Percentiles rank a stretch among this genome's conserved stretches.
Evolutionary conservation across 2,888 invertebrate species (phyloP).

Genomic region (Anthophora plumipes): DNA sequence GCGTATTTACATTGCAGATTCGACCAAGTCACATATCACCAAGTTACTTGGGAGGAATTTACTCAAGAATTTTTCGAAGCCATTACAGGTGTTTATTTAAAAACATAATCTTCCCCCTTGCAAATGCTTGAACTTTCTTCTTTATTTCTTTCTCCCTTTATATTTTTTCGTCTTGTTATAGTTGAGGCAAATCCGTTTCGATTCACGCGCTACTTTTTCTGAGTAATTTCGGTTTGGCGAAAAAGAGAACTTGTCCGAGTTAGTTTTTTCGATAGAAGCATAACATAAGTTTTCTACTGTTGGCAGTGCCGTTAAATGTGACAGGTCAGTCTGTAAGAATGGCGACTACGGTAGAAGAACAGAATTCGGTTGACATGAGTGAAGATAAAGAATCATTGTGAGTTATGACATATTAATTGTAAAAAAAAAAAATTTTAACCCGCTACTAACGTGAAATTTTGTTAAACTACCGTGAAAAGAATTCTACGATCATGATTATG

Average conservation of each 20-base stretch:
- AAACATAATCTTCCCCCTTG: conserved; percentile 16
- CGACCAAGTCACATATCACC: conserved; percentile 84
- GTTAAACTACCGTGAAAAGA: neutral
- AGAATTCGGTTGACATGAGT: conserved; percentile 79
- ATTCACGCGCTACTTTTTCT: neutral
- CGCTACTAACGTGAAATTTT: neutral
- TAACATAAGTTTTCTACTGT: conserved; percentile 9
- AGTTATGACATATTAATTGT: conserved; percentile 69
- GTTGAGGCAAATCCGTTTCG: neutral
- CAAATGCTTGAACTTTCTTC: neutral
- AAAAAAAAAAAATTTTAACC: conserved; percentile 1
- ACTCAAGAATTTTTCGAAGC: conserved; percentile 88
- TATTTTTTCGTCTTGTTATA: neutral
- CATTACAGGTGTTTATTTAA: conserved; percentile 85
- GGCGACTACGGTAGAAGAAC: conserved; percentile 81
- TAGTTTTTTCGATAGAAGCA: conserved; percentile 6
- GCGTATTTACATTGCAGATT: conserved; percentile 73
- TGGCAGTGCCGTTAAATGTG: conserved; percentile 52
- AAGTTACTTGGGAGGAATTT: conserved; percentile 88
- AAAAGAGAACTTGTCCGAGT: neutral
- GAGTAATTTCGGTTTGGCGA: neutral
- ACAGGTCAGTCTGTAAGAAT: conserved; percentile 74
- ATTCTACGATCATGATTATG: neutral
- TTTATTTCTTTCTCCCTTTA: conserved; percentile 2
- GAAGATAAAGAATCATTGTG: conserved; percentile 81